A percentile compares a stretch with the other conserved stretches of the same genome.
Conservation (phyloP, 2,113 vertebrate genomes). For the Anas platyrhynchos region DNA sequence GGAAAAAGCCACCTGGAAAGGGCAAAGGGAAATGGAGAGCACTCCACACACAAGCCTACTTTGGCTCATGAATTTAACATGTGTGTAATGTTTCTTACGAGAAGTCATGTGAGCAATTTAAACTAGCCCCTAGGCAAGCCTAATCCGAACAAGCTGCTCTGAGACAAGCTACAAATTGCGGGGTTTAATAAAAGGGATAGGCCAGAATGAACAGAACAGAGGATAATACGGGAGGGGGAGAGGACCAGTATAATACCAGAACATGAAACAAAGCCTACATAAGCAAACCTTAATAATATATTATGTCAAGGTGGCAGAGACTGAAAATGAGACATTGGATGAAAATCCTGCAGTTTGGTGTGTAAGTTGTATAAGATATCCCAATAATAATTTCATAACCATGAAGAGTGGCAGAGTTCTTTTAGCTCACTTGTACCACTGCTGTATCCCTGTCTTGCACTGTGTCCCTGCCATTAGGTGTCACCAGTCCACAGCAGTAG, state of each 20-base stretch:
- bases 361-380: neutral
- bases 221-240: neutral
- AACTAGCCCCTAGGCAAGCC: conserved; percentile 55
- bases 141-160: conserved; percentile 65
- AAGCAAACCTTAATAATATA: neutral
- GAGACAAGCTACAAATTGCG: conserved; percentile 61
- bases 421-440: neutral
- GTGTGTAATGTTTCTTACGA: conserved; percentile 45
- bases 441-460: neutral
- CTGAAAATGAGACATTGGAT: neutral
- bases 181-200: conserved; percentile 40
- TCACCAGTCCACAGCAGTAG: conserved; percentile 23
- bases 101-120: conserved; percentile 66
- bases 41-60: neutral
- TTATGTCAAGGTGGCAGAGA: neutral
- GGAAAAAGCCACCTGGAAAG: conserved; percentile 50
- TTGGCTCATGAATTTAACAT: conserved; percentile 65
- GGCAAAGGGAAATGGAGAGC: conserved; percentile 1
- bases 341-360: neutral
- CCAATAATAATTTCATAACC: neutral
- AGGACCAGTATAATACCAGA: neutral
- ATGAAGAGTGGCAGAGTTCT: neutral
- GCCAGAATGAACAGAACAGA: neutral
- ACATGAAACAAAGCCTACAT: neutral
- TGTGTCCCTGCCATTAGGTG: conserved; percentile 19